Conservation (phyloP, 2,888 invertebrate genomes). For the Plutella xylostella region DNA sequence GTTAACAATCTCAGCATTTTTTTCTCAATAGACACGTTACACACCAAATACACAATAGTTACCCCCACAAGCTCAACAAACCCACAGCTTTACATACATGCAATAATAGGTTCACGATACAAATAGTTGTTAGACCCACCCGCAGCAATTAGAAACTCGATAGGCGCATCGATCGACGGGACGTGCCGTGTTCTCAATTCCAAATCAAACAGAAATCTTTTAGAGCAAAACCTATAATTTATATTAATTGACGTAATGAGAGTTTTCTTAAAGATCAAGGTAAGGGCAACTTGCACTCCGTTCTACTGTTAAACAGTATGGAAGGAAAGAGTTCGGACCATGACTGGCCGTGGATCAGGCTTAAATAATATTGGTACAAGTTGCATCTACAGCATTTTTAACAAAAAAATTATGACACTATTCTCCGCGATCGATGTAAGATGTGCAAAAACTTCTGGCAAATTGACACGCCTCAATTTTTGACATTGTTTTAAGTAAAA, state of each 20-base stretch:
- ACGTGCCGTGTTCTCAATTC: conserved; percentile 26
- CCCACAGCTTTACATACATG: conserved; percentile 62
- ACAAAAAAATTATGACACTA: too few species aligned
- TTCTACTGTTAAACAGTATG: too few species aligned
- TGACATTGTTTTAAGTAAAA: conserved; percentile 57
- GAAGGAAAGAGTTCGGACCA: too few species aligned
- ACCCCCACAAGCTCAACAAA: conserved; percentile 64
- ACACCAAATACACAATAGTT: conserved; percentile 69
- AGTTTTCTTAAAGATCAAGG: too few species aligned
- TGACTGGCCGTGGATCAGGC: too few species aligned
- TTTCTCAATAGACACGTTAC: conserved; percentile 22
- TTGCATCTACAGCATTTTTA: too few species aligned
- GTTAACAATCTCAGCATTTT: conserved; percentile 18
- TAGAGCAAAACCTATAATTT: too few species aligned
- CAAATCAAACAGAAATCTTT: too few species aligned
- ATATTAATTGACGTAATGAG: too few species aligned
- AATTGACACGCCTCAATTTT: conserved; percentile 53
- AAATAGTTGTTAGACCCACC: conserved; percentile 22
- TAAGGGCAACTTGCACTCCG: too few species aligned
- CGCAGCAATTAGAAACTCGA: not conserved
- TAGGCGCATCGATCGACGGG: conserved; percentile 12
- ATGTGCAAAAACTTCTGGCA: conserved; percentile 49
- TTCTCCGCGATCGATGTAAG: conserved; percentile 31
- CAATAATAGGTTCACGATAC: conserved; percentile 61
- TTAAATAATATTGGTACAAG: too few species aligned